Evolutionary conservation across 2,113 vertebrate species (phyloP).

Genomic region (Ceuthmochares aereus): DNA sequence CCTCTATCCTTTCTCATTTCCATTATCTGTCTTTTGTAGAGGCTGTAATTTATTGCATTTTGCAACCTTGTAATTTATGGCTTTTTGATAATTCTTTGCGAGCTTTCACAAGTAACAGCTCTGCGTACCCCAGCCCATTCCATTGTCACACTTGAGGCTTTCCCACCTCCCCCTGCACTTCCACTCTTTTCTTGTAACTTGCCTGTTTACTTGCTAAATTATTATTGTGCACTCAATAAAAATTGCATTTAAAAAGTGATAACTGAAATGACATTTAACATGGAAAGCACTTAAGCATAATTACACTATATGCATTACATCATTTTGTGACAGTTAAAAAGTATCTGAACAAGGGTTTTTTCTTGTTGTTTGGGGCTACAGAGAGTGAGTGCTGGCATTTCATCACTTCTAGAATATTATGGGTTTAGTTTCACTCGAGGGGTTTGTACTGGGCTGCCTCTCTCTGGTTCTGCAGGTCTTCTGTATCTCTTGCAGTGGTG

Average conservation of each 20-base stretch:
- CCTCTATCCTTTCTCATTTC: conserved; percentile 66
- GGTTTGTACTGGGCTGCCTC: background rate
- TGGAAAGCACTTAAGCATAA: conserved; percentile 80
- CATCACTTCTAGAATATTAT: background rate
- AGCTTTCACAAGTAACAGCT: conserved; percentile 72
- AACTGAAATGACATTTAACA: conserved; percentile 82
- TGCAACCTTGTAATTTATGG: conserved; percentile 76
- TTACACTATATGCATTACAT: conserved; percentile 79
- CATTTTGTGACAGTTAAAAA: conserved; percentile 73
- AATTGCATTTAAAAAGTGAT: conserved; percentile 78
- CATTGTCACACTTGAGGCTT: conserved; percentile 64
- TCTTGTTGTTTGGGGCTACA: background rate
- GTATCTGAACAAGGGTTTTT: conserved; percentile 18
- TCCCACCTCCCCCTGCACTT: conserved; percentile 58
- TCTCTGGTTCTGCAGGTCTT: background rate
- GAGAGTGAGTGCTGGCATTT: conserved; percentile 34
- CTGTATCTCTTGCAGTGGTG: background rate
- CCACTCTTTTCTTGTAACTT: conserved; percentile 68
- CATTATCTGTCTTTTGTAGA: conserved; percentile 76
- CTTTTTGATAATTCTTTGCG: conserved; percentile 59
- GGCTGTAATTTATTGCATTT: conserved; percentile 78
- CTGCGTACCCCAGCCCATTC: conserved; percentile 61
- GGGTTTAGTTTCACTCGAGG: background rate
- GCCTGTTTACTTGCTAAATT: conserved; percentile 73
- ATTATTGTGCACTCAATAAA: conserved; percentile 79